Base-by-base conservation (phyloP, 2,797 vertebrate species). In the Melanogrammus aeglefinus region DNA sequence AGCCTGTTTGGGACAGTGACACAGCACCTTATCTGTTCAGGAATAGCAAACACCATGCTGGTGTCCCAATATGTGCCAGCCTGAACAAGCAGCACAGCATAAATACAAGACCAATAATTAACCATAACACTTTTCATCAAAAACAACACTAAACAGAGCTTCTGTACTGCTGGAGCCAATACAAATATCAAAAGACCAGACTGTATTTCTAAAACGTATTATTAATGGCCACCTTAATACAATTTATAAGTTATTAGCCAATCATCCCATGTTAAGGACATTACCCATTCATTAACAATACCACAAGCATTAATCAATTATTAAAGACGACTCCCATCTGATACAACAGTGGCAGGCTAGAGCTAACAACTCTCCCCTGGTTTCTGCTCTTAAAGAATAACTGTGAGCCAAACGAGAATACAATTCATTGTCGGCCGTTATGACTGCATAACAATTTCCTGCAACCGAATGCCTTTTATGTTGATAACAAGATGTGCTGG, bases 401-500 rank as follows among this genome's bases (percentile, higher is more conserved):
- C n/a, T 78, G 35, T 33, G 80, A 75, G 57, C 83, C 78, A 35
- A 86, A 86, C 77, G 66, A 24, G n/a, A 76, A 63, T 76, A 79
- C 72, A 57, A 73, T 76, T 82, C 73, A 85, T 63, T 18, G 85
- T 73, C 73, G 75, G 77, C 78, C 78, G 79, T 76, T 47, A 74
- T 86, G 85, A 87, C 73, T 88, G 79, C 86, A 77, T 78, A 85
- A 87, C 82, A 86, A 91, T 83, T 75, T 86, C 82, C 91, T 89
- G 84, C 82, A 73, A 89, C 86, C 84, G 80, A 78, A 81, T 39
- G 18, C 57, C 18, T 76, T 79, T 80, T 77, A 81, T 44, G 81
- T 84, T 69, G 73, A 72, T 77, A 78, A 84, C 78, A 86, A 83
- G 84, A 81, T 79, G 76, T 70, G 76, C 80, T 13, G 78, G 77